Base-by-base conservation (phyloP, 2,888 invertebrate species). In the Pasiphila rectangulata region DNA sequence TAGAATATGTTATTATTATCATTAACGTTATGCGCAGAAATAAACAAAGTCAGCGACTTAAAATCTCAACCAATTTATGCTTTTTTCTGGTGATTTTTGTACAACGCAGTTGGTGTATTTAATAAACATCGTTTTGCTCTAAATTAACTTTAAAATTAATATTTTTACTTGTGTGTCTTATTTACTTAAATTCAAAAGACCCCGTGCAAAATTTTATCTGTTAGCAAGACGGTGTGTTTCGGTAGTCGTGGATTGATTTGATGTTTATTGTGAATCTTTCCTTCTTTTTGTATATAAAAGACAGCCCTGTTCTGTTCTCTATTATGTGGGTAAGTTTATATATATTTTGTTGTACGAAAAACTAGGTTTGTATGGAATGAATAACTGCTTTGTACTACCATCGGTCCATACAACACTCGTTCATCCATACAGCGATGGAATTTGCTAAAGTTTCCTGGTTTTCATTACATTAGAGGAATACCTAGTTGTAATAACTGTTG, bases 371-470 rank as follows among this genome's bases (percentile, higher is more conserved):
- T 64, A 67, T 65, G 61, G 62, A 71, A 71, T 75, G 67, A 67
- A 71, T 72, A 77, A 82, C 83, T 83, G 84, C 83, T 79, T 84
- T 84, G 86, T 86, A 83, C 82, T 70, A 68, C 67, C 71, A 71
- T 66, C 61, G 61, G 69, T 67, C 60, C 56, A 65, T 63, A 25
- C 25, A 24, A 39, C 19, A 46, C 43, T 16, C 12, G 65, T 56
- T 56, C 61, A 59, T 54, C 49, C 51, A 55, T 46, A 54, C 56
- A 13, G 25, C 16, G 78, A 79, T 80, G 80, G 61, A 75, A 74
- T 67, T 81, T 79, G 74, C 69, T 64, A 57, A 59, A 66, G 69
- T 80, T 83, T 80, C 82, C 85, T 84, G 77, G 83, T 75, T 63
- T 58, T 60, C 57, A 59, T 54, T 49, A 45, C 54, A 51, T 53